These are phyloP conservation scores for Jacana jacana DNA, from an alignment of 2,113 vertebrate genomes.

Conservation along the genomic window DNA sequence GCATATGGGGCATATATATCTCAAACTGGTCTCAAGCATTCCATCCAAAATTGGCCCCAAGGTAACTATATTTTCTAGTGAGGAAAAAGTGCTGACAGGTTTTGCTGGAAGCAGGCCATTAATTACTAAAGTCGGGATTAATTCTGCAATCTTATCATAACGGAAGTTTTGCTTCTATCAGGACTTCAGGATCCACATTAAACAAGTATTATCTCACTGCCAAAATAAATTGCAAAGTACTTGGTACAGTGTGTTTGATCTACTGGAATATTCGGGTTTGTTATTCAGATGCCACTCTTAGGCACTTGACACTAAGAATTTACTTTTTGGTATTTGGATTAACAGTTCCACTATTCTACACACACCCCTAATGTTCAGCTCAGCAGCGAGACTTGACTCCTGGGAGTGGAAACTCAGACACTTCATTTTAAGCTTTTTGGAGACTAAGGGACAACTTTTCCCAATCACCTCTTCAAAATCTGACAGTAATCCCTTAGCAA, in stretches of 20 bases:
- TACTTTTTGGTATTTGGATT: background rate
- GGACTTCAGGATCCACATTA: background rate
- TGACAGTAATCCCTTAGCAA: background rate
- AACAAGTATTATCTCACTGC: background rate
- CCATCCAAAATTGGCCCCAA: background rate
- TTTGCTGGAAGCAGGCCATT: background rate
- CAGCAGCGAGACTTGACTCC: background rate
- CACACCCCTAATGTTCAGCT: background rate
- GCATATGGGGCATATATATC: background rate
- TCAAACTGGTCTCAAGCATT: background rate
- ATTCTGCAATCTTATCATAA: background rate
- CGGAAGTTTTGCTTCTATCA: background rate
- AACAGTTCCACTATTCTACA: background rate
- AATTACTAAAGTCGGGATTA: background rate
- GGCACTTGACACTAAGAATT: background rate
- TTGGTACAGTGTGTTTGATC: background rate
- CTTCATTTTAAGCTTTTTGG: background rate
- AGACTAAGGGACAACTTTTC: background rate
- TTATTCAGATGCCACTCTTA: background rate
- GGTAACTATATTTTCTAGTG: background rate
- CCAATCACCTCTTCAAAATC: background rate
- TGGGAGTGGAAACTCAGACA: background rate
- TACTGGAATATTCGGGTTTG: background rate
- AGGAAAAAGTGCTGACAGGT: background rate
- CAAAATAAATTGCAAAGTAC: slow-evolving; percentile 1